These are phyloP conservation scores for Baccha elongata DNA, from an alignment of 2,888 invertebrate genomes.

Conservation along the genomic window DNA sequence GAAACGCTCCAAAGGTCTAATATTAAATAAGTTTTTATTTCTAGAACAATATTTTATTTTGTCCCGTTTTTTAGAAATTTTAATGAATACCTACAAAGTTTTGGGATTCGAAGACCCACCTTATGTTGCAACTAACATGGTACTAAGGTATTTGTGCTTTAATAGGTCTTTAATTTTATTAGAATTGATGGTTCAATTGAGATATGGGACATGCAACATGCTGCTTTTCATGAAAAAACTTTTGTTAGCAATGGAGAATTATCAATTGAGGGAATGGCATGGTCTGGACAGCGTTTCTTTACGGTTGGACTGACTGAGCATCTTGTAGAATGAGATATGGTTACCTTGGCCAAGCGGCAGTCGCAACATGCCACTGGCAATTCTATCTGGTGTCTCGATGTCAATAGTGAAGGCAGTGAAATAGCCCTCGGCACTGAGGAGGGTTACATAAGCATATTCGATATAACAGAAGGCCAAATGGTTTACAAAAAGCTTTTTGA, in stretches of 20 bases:
- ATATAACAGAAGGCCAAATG: conserved; percentile 86
- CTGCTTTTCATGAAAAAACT: conserved; percentile 89
- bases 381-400: conserved; percentile 94
- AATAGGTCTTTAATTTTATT: conserved; percentile 51
- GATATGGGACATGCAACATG: conserved; percentile 91
- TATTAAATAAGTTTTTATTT: no score
- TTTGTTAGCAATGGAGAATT: conserved; percentile 86
- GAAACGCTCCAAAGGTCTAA: no score
- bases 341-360: conserved; percentile 85
- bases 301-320: conserved; percentile 93
- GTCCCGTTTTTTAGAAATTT: no score
- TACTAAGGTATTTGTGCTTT: no score
- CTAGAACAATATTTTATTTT: no score
- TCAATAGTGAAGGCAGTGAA: conserved; percentile 85
- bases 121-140: no score
- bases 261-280: conserved; percentile 91
- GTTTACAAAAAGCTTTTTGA: conserved; percentile 90
- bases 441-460: conserved; percentile 93
- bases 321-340: conserved; percentile 92
- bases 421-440: conserved; percentile 96
- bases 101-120: no score
- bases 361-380: conserved; percentile 90
- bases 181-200: conserved; percentile 91
- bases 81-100: no score
- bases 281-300: conserved; percentile 90